Evolutionary conservation across 2,797 vertebrate species (phyloP).

Genomic region (Cyprinodon diabolis): DNA sequence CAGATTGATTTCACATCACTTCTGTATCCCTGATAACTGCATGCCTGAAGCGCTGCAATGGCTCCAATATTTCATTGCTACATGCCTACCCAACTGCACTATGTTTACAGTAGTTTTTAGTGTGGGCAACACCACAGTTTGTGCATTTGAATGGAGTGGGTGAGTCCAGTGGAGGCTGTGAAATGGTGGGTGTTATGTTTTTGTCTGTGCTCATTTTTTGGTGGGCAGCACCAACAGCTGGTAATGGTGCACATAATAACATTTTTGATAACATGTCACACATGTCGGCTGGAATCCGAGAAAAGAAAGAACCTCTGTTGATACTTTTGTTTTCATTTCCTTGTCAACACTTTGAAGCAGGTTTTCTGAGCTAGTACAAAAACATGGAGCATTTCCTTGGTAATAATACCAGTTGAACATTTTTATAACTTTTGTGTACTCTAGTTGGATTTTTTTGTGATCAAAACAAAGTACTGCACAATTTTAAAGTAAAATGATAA

Average conservation of each 20-base stretch:
- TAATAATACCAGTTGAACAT: neutral
- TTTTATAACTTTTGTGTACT: neutral
- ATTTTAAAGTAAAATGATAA: neutral
- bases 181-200: conserved; percentile 2
- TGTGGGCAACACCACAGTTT: neutral
- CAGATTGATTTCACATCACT: conserved; percentile 82
- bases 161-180: conserved; percentile 13
- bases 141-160: conserved; percentile 6
- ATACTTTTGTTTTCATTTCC: conserved; percentile 9
- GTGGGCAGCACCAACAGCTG: neutral
- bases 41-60: conserved; percentile 72
- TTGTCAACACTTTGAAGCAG: conserved; percentile 35
- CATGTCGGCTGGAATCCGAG: conserved; percentile 15
- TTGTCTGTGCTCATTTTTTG: neutral
- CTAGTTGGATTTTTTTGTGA: neutral
- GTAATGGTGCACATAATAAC: conserved; percentile 13
- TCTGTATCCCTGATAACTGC: conserved; percentile 77
- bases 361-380: conserved; percentile 25
- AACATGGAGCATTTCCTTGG: neutral
- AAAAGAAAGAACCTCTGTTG: conserved; percentile 21
- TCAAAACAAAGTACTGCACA: neutral
- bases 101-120: conserved; percentile 45
- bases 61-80: conserved; percentile 71
- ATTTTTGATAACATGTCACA: conserved; percentile 36
- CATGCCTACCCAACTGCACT: conserved; percentile 35